phyloP scores from a whole-genome alignment of 2,113 vertebrate genomes.

The Rhipidura dahli region DNA sequence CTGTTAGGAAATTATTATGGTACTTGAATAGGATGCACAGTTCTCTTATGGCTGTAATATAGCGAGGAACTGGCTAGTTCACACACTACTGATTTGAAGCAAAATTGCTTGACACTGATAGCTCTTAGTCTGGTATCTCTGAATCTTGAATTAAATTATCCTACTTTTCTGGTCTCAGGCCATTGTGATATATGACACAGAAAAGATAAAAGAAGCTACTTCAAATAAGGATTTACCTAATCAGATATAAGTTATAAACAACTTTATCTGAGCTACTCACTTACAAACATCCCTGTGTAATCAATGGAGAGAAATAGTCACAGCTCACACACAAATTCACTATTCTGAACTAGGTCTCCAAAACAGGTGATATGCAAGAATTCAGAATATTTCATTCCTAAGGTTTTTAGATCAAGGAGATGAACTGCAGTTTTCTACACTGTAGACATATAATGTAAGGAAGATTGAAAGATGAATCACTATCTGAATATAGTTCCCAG shows the following conservation, averaged over 20 bases:
- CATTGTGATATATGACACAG: background rate
- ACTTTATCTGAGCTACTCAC: background rate
- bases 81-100: background rate
- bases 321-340: background rate
- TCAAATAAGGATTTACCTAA: background rate
- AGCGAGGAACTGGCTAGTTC: background rate
- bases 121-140: background rate
- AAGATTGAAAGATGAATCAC: background rate
- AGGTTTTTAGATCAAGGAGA: background rate
- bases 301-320: background rate
- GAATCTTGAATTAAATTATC: constrained; percentile 19
- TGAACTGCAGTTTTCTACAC: background rate
- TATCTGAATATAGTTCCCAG: background rate
- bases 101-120: background rate
- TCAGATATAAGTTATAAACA: constrained; percentile 14
- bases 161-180: background rate
- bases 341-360: background rate
- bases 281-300: background rate
- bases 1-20: background rate
- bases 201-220: background rate
- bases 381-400: background rate
- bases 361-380: background rate
- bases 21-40: background rate
- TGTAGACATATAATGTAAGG: background rate
- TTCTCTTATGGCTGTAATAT: background rate